A percentile compares a stretch with the other conserved stretches of the same genome.
Conservation (phyloP, 2,113 vertebrate genomes). For the Nematolebias whitei region DNA sequence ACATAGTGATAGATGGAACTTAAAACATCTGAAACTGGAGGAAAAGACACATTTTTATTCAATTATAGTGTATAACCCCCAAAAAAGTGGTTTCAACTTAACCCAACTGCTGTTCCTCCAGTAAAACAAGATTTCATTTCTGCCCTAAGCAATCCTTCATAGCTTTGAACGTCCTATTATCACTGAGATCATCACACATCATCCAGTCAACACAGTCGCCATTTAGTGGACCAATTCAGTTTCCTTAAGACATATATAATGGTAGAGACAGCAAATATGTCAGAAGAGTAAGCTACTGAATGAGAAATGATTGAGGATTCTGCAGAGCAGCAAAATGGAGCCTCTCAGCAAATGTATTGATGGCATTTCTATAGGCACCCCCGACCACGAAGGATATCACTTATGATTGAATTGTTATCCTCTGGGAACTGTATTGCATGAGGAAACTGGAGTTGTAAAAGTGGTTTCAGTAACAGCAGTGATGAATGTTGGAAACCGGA, state of each 20-base stretch:
- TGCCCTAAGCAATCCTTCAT: conserved; percentile 47
- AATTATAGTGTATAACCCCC: conserved; percentile 15
- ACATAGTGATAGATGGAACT: conserved; percentile 16
- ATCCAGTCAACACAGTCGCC: conserved; percentile 44
- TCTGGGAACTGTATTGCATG: conserved; percentile 17
- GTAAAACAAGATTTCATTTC: conserved; percentile 37
- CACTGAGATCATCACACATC: conserved; percentile 37
- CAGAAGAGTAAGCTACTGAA: conserved; percentile 42
- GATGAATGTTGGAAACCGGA: conserved; percentile 36
- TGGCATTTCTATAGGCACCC: conserved; percentile 56
- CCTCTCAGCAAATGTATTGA: conserved; percentile 53
- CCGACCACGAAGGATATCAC: conserved; percentile 35
- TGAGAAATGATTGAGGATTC: conserved; percentile 61
- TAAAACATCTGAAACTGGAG: conserved; percentile 2
- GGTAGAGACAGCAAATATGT: conserved; percentile 57
- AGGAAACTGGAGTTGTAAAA: conserved; percentile 43
- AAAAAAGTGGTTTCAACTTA: conserved; percentile 22
- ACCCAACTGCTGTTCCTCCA: conserved; percentile 14
- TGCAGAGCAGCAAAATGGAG: conserved; percentile 53
- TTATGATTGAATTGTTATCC: conserved; percentile 54
- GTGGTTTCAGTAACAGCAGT: conserved; percentile 34
- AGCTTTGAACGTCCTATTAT: conserved; percentile 33
- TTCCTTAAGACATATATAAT: conserved; percentile 45
- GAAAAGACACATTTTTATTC: conserved; percentile 6
- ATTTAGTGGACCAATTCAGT: conserved; percentile 43